A percentile compares a stretch with the other conserved stretches of the same genome.
Conservation (phyloP, 1,140 invertebrate genomes). For the Carcinoscorpius rotundicauda region DNA sequence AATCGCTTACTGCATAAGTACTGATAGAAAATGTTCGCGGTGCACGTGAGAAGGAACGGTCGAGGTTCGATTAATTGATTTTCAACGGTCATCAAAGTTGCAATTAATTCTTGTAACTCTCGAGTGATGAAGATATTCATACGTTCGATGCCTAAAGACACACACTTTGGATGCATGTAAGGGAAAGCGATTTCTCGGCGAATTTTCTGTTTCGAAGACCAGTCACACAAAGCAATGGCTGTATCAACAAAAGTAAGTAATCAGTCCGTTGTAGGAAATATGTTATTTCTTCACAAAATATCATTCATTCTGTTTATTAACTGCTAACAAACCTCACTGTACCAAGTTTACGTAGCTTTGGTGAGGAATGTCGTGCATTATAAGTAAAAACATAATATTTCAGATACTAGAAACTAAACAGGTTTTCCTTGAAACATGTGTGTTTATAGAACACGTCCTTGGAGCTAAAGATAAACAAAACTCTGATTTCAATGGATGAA, state of each 20-base stretch:
- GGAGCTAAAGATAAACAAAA: too few relatives aligned
- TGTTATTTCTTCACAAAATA: too few relatives aligned
- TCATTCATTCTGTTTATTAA: too few relatives aligned
- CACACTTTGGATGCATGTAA: constrained; percentile 55
- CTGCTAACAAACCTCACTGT: too few relatives aligned
- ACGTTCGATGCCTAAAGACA: constrained; percentile 49
- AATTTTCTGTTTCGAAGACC: constrained; percentile 64
- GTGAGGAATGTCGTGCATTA: too few relatives aligned
- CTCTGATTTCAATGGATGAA: too few relatives aligned
- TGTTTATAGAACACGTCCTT: too few relatives aligned
- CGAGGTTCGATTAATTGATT: constrained; percentile 38
- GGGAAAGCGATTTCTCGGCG: constrained; percentile 59
- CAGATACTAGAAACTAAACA: too few relatives aligned
- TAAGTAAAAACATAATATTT: too few relatives aligned
- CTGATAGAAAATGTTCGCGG: constrained; percentile 67
- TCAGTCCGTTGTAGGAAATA: too few relatives aligned
- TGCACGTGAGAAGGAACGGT: constrained; percentile 49
- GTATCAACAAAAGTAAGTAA: constrained; percentile 32
- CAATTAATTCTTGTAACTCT: constrained; percentile 21
- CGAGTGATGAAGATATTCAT: constrained; percentile 24
- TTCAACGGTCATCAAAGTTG: constrained; percentile 2
- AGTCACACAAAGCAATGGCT: constrained; percentile 75
- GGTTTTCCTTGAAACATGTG: too few relatives aligned
- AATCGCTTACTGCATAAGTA: constrained; percentile 71
- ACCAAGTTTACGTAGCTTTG: too few relatives aligned